These are phyloP conservation scores for Anagyrus pseudococci DNA, from an alignment of 2,888 invertebrate genomes.

Conservation along the genomic window DNA sequence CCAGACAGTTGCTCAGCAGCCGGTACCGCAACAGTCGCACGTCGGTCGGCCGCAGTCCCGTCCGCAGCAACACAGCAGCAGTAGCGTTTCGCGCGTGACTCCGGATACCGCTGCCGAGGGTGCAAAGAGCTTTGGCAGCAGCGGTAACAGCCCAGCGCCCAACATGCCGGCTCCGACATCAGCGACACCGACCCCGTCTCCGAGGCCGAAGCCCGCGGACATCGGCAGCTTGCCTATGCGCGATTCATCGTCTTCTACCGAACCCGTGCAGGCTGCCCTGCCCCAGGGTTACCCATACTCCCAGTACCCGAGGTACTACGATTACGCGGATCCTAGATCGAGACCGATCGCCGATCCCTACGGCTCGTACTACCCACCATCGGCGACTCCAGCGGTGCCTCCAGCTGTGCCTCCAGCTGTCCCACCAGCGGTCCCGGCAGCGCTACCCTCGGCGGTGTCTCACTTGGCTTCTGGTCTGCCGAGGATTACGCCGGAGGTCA, in stretches of 20 bases:
- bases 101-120: conserved; percentile 7
- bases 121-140: conserved; percentile 4
- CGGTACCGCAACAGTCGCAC: conserved; percentile 6
- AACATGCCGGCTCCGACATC: conserved; percentile 5
- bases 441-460: too few species aligned
- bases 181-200: conserved; percentile 4
- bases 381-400: conserved; percentile 40
- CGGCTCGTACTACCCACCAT: conserved; percentile 54
- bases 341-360: conserved; percentile 54
- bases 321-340: conserved; percentile 55
- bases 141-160: background rate
- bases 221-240: background rate
- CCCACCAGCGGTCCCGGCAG: too few species aligned
- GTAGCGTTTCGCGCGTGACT: conserved; percentile 10
- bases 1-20: conserved; percentile 3
- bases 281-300: conserved; percentile 58
- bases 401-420: conserved; percentile 29
- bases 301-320: conserved; percentile 57
- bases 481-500: background rate
- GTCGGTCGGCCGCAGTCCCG: background rate
- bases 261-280: conserved; percentile 4
- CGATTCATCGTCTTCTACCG: conserved; percentile 10
- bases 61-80: background rate
- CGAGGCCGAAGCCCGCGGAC: conserved; percentile 10
- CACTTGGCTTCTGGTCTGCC: conserved; percentile 30